These are phyloP conservation scores for Bergia puertoricense DNA, from an alignment of 92 coral and sea anemone species.

Conservation along the genomic window DNA sequence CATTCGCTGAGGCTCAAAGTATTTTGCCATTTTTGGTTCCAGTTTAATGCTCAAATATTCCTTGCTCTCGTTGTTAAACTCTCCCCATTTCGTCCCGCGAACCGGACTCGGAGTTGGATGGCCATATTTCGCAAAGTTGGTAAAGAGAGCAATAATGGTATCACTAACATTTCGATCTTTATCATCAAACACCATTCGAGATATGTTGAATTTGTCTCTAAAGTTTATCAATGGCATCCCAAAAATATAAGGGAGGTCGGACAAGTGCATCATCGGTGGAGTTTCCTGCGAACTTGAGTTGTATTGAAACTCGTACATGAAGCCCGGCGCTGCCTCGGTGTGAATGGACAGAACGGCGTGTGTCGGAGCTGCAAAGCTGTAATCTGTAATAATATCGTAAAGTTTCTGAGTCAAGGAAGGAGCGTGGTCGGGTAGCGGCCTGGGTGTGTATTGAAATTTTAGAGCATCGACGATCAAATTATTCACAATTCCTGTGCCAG, in stretches of 20 bases:
- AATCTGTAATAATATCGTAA: conserved; percentile 45
- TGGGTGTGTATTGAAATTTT: conserved; percentile 60
- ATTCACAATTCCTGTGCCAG: conserved; percentile 23
- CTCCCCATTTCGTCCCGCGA: conserved; percentile 59
- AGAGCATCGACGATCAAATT: conserved; percentile 46
- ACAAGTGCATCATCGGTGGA: conserved; percentile 6
- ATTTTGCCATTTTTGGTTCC: conserved; percentile 53
- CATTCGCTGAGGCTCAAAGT: conserved; percentile 66
- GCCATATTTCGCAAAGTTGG: conserved; percentile 62
- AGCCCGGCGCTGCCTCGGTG: conserved; percentile 43
- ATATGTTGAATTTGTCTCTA: neutral
- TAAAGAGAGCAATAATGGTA: conserved; percentile 39
- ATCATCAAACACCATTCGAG: conserved; percentile 6
- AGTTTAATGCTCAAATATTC: conserved; percentile 61
- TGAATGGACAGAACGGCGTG: conserved; percentile 50
- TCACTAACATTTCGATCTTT: conserved; percentile 56
- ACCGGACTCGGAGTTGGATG: conserved; percentile 54
- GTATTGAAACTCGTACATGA: conserved; percentile 54
- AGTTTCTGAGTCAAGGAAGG: conserved; percentile 49
- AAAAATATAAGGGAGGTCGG: conserved; percentile 37
- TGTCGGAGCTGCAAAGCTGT: conserved; percentile 51
- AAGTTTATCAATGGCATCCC: conserved; percentile 25
- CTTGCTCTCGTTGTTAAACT: conserved; percentile 53
- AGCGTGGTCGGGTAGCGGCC: conserved; percentile 44
- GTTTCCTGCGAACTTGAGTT: neutral